Base-by-base conservation (phyloP, 2,888 invertebrate species). In the Auanema freiburgensis region DNA sequence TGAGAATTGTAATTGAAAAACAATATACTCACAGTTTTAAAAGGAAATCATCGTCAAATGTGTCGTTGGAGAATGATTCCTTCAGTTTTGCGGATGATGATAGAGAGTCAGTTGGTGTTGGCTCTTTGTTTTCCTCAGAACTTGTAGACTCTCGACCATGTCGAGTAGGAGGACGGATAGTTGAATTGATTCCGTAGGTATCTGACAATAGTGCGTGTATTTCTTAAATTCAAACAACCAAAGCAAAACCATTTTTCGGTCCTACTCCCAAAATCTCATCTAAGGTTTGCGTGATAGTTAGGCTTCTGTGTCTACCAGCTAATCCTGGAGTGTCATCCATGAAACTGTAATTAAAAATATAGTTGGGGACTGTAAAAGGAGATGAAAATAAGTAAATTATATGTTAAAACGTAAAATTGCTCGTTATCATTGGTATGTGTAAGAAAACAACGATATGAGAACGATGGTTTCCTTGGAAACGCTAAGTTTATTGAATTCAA, bases 141-240 rank as follows among this genome's bases (percentile, higher is more conserved):
- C 65, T 63, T 21, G 62, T 40, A 8, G 71, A 67, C 18, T 71
- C 71, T 43, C 71, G 59, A 41, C 71, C 71, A 33, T 71, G 71
- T 24, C 71, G 43, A 3, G 71, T 71, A n/a, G 67, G 71, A 16
- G 71, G 71, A 11, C 71, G 54, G 23, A 57, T 54, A 33, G 71
- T 59, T 11, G 66, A 64, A 24, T 67, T 66, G 8, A 33, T 33
- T 33, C 33, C 21, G 4, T 6, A 43, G 24, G 18, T 44, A 12
- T 44, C 43, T 16, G 21, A 58, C 24, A 23, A 16, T n/a, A n/a
- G 1, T 46, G n/a, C n/a, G n/a, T n/a, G n/a, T n/a, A n/a, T n/a
- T n/a, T n/a, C n/a, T n/a, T 12, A 43, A 43, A 43, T 12, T 50
- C 10, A 14, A 12, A n/a, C 11, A 50, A 12, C 16, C 16, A 16